Percentiles rank a stretch among this genome's conserved stretches.
Evolutionary conservation across 2,113 vertebrate genomes (phyloP).

Genomic region (Bubo blakistoni): DNA sequence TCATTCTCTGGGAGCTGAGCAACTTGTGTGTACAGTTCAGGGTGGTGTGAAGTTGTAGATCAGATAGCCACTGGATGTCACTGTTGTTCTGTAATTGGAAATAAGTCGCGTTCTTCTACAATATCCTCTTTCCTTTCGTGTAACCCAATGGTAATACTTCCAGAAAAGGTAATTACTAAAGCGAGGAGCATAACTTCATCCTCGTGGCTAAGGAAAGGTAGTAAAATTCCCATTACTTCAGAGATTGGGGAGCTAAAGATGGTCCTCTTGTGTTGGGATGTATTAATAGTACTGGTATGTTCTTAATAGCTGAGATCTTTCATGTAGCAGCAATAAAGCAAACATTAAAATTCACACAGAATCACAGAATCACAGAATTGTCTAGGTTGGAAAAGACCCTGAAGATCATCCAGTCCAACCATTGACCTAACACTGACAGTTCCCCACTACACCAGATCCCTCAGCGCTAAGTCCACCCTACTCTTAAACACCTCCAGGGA

Average conservation of each 20-base stretch:
- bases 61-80: constrained; percentile 44
- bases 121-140: background rate
- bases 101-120: background rate
- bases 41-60: background rate
- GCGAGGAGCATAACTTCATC: background rate
- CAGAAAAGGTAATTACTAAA: background rate
- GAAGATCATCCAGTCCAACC: too few relatives aligned
- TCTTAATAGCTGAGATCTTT: background rate
- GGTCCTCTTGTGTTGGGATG: background rate
- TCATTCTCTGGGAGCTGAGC: background rate
- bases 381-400: too few relatives aligned
- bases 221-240: background rate
- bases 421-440: too few relatives aligned
- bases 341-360: background rate
- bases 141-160: background rate
- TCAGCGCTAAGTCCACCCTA: too few relatives aligned
- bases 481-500: too few relatives aligned
- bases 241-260: background rate
- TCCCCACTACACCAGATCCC: too few relatives aligned
- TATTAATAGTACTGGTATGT: background rate
- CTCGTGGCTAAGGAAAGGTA: background rate
- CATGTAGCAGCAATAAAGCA: background rate
- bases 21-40: background rate
- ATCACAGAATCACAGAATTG: too few relatives aligned
- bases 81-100: background rate